phyloP scores from a whole-genome alignment of 2,888 invertebrate genomes.

The Abscondita cerata region DNA sequence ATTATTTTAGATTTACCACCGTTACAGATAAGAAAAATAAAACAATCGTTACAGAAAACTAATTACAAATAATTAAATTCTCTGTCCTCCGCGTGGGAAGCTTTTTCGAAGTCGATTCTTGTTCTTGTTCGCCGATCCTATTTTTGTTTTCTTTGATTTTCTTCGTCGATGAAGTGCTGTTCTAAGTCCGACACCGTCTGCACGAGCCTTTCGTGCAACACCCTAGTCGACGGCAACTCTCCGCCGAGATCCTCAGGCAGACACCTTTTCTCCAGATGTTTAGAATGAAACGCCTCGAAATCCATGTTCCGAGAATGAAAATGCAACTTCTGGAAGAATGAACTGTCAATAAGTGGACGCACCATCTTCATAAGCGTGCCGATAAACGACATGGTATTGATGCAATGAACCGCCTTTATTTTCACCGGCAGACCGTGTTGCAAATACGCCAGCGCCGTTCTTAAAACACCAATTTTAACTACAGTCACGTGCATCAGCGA shows the following conservation, averaged over 20 bases:
- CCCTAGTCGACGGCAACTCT: constrained; percentile 54
- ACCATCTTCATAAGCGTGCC: constrained; percentile 59
- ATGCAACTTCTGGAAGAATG: constrained; percentile 63
- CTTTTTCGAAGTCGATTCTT: no score
- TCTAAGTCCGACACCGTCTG: background rate
- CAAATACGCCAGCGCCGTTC: constrained; percentile 70
- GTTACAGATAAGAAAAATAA: no score
- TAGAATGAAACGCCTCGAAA: constrained; percentile 63
- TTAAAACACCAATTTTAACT: constrained; percentile 54
- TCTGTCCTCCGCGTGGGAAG: no score
- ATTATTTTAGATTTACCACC: no score
- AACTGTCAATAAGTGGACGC: constrained; percentile 56
- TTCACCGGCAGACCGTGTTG: constrained; percentile 74
- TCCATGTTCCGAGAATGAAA: constrained; percentile 66
- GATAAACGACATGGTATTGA: constrained; percentile 64
- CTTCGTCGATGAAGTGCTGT: background rate
- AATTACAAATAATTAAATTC: no score
- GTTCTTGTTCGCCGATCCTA: no score
- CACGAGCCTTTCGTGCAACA: background rate
- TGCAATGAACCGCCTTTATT: constrained; percentile 70
- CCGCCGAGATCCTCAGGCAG: constrained; percentile 71
- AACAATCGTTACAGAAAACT: no score
- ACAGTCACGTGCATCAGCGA: constrained; percentile 46
- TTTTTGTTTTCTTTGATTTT: constrained; percentile 6
- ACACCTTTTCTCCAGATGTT: constrained; percentile 63